Evolutionary conservation across 2,797 vertebrate species (phyloP), one percentile per base, ranked within the genome.

Genomic region (Mormyrus hasselquistii): DNA sequence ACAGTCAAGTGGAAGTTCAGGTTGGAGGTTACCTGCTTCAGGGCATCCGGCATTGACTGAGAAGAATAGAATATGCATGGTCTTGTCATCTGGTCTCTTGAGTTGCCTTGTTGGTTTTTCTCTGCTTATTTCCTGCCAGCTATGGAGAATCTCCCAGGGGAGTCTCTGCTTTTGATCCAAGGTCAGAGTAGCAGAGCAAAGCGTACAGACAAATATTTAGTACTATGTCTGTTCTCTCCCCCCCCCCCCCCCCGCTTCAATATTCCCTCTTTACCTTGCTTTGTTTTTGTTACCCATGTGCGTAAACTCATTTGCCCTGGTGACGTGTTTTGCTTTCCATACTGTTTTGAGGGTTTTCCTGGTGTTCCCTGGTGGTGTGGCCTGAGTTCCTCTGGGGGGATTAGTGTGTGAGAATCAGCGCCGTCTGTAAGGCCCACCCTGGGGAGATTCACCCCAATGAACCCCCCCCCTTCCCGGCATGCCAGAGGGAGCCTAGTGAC

Each of bases 41-140:
- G 89, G 44, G 88, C 91, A 93, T 94, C 94, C 93, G 92, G 91
- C 89, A 91, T 95, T 95, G 94, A 94, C 92, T 89, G 90, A 92
- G 88, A 90, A 93, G 91, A 92, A 94, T 91, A 89, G 91, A 90
- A 89, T 90, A 92, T 93, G 92, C 89, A 69, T 87, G 55, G 50
- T 50, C 44, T 89, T 91, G 90, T 88, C 89, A 88, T 88, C 88
- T 89, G 87, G 62, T 87, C 29, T 87, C 16, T 2, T 2, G 4
- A 86, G 49, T 14, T 22, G 38, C 50, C 41, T 38, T 52, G 88
- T 50, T 25, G 84, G 88, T 34, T 79, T 53, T 29, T 34, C 50
- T 34, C 14, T 49, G 1, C 29, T 16, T 38, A 57, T 87, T 89
- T 69, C 49, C 88, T 41, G 49, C 49, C 10, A 29, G 44, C 19